Percentiles rank a stretch among this genome's conserved stretches.
Conservation (phyloP, 2,113 vertebrate genomes). For the Desmodus rotundus region DNA sequence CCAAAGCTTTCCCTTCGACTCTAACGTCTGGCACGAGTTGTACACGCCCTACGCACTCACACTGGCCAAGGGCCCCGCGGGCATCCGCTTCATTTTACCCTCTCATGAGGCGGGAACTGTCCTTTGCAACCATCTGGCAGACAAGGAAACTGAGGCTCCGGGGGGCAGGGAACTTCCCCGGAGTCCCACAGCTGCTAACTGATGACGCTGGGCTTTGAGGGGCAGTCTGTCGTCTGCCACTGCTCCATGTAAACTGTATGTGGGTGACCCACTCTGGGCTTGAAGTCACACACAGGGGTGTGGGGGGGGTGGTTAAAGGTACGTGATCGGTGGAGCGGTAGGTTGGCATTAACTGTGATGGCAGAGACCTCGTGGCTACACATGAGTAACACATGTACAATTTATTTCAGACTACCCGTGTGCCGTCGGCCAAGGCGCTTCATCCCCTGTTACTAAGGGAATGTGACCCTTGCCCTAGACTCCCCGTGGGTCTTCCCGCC, state of each 20-base stretch:
- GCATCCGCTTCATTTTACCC: not conserved
- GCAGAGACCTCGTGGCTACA: not conserved
- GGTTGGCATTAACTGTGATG: not conserved
- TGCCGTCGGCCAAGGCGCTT: not conserved
- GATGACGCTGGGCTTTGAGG: not conserved
- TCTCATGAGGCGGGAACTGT: not conserved
- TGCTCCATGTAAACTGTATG: too few species aligned
- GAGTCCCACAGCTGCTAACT: not conserved
- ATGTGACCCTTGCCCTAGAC: not conserved
- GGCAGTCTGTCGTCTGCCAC: too few species aligned
- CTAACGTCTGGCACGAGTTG: not conserved
- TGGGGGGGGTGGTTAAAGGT: not conserved
- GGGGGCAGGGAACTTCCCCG: not conserved
- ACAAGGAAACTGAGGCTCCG: not conserved
- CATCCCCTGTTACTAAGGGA: not conserved
- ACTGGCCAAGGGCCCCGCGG: not conserved
- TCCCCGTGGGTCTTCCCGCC: too few species aligned
- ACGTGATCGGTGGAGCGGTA: too few species aligned
- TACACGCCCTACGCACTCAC: accelerated
- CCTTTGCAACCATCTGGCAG: not conserved
- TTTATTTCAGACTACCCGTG: not conserved
- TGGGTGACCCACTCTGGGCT: not conserved
- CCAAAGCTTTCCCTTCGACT: not conserved
- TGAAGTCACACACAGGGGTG: not conserved
- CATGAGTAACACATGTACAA: not conserved